Evolutionary conservation across 2,888 invertebrate species (phyloP).

Genomic region (Patella ulyssiponensis): DNA sequence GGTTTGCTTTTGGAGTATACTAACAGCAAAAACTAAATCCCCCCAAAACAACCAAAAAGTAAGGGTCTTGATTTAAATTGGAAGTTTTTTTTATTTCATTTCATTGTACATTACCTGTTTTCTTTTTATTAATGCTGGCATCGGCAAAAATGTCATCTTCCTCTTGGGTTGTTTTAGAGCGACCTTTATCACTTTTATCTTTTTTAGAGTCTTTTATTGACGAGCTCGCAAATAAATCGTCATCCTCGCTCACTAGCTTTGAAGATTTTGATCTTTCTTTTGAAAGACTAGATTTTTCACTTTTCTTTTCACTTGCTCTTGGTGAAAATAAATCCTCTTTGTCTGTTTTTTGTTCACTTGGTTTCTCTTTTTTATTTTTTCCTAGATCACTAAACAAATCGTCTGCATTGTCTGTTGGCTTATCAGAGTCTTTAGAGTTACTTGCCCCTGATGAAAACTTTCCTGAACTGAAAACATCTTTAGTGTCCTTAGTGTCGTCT

Average conservation of each 20-base stretch:
- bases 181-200: conserved; percentile 20
- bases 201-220: not conserved
- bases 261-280: conserved; percentile 3
- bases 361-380: not conserved
- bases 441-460: conserved; percentile 10
- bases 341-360: conserved; percentile 15
- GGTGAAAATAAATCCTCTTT: conserved; percentile 43
- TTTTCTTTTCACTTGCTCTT: conserved; percentile 12
- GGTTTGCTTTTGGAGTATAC: too few species aligned
- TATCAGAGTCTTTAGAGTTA: not conserved
- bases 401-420: conserved; percentile 8
- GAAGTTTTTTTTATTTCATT: not conserved
- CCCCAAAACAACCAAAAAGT: too few species aligned
- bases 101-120: conserved; percentile 20
- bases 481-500: not conserved
- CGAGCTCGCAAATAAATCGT: conserved; percentile 32
- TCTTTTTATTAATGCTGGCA: conserved; percentile 43
- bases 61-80: too few species aligned
- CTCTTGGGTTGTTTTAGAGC: conserved; percentile 25
- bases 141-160: conserved; percentile 46
- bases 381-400: conserved; percentile 25
- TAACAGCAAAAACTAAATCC: too few species aligned
- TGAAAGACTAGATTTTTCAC: conserved; percentile 21
- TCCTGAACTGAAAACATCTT: conserved; percentile 5
- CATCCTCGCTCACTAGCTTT: conserved; percentile 26